phyloP scores from a whole-genome alignment of 2,113 vertebrate genomes.

The Calypte anna region DNA sequence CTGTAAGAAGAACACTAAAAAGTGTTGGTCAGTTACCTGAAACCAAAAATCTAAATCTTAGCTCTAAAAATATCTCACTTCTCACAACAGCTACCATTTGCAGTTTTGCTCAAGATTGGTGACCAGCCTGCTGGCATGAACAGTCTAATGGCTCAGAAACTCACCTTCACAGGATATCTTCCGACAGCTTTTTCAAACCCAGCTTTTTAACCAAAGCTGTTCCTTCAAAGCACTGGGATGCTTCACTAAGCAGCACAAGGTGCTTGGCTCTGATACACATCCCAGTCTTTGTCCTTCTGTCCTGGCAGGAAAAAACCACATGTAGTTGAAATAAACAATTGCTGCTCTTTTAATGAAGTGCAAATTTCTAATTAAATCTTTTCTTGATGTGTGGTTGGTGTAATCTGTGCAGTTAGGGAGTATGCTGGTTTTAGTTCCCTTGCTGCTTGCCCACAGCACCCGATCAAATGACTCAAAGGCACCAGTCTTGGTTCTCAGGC shows the following conservation, averaged over 20 bases:
- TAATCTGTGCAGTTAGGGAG: not conserved
- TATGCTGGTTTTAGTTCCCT: not conserved
- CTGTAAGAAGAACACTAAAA: not conserved
- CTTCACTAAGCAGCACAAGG: not conserved
- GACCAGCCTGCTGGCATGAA: not conserved
- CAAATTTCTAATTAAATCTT: conserved; percentile 52
- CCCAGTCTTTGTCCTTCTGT: not conserved
- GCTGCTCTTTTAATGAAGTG: conserved; percentile 40
- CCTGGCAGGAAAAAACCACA: not conserved
- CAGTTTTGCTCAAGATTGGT: not conserved
- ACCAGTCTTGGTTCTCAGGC: not conserved
- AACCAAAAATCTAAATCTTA: not conserved
- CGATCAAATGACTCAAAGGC: not conserved
- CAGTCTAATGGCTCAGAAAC: not conserved
- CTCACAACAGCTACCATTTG: not conserved
- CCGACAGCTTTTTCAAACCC: not conserved
- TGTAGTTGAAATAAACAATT: conserved; percentile 25
- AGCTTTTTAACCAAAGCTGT: not conserved
- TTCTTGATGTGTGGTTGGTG: not conserved
- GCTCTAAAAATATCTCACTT: not conserved
- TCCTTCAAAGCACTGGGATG: not conserved
- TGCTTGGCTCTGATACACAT: not conserved
- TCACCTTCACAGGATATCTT: not conserved
- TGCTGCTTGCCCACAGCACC: not conserved
- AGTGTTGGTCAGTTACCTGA: not conserved